phyloP scores from a whole-genome alignment of 1,140 invertebrate species.

The Dryas iulia region DNA sequence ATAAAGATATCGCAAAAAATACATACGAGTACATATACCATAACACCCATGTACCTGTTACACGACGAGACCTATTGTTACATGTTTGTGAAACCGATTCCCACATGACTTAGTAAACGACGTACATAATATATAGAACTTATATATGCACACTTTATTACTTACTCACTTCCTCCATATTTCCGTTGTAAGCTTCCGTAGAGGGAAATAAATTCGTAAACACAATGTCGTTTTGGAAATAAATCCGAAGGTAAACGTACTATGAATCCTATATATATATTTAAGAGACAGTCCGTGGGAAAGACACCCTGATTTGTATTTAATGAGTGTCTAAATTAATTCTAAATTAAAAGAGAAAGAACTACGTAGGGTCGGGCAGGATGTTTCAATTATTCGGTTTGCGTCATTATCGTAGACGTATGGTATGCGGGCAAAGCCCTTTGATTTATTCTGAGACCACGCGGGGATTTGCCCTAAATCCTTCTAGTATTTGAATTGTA shows the following conservation, averaged over 20 bases:
- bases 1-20: no score
- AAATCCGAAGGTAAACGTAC: not conserved
- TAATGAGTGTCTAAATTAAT: slow-evolving; percentile 28
- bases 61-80: no score
- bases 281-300: slow-evolving; percentile 21
- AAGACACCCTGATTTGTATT: slow-evolving; percentile 25
- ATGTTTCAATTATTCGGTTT: slow-evolving; percentile 40
- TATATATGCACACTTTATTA: not conserved
- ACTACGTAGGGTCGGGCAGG: slow-evolving; percentile 21
- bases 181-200: not conserved
- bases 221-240: not conserved
- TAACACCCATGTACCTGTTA: no score
- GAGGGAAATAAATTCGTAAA: not conserved
- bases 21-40: no score
- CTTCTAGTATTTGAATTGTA: not conserved
- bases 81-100: no score
- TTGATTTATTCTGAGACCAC: slow-evolving; percentile 19
- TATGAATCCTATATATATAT: not conserved
- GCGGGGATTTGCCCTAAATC: not conserved
- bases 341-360: slow-evolving; percentile 30
- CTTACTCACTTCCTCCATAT: not conserved
- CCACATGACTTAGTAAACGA: no score
- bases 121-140: no score
- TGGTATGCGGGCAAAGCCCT: slow-evolving; percentile 31
- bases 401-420: slow-evolving; percentile 22